Percentiles rank a stretch among this genome's conserved stretches.
Evolutionary conservation across 2,113 vertebrate species (phyloP).

Genomic region (Serilophus lunatus): DNA sequence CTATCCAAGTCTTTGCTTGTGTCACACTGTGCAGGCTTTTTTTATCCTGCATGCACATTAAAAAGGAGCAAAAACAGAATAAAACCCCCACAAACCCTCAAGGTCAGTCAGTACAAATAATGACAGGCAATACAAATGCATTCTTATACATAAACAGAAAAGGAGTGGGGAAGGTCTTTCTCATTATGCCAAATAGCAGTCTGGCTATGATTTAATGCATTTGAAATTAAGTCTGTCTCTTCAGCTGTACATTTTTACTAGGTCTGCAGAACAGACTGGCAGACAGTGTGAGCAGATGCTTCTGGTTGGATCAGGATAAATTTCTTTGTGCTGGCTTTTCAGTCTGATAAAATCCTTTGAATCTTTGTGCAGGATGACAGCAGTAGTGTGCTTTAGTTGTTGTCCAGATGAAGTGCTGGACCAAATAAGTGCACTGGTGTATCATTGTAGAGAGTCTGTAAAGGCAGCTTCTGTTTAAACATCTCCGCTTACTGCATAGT

Average conservation of each 20-base stretch:
- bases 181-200: slow-evolving; percentile 43
- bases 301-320: slow-evolving; percentile 11
- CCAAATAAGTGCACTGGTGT: neutral
- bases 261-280: slow-evolving; percentile 54
- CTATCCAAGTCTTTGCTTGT: neutral
- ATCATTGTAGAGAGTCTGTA: neutral
- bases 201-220: slow-evolving; percentile 60
- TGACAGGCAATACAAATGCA: slow-evolving; percentile 11
- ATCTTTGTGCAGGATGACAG: neutral
- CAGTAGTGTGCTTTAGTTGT: neutral
- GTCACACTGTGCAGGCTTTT: neutral
- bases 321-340: neutral
- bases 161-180: slow-evolving; percentile 33
- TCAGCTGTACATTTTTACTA: slow-evolving; percentile 57
- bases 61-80: neutral
- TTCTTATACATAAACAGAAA: slow-evolving; percentile 36
- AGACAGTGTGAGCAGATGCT: slow-evolving; percentile 59
- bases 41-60: neutral
- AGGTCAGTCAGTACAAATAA: slow-evolving; percentile 33
- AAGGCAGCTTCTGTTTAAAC: neutral
- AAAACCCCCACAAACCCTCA: neutral
- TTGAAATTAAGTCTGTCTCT: slow-evolving; percentile 63
- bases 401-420: neutral
- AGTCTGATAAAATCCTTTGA: neutral
- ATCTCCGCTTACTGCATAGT: neutral